Conservation (phyloP, 2,888 invertebrate genomes). For the Mantis religiosa region DNA sequence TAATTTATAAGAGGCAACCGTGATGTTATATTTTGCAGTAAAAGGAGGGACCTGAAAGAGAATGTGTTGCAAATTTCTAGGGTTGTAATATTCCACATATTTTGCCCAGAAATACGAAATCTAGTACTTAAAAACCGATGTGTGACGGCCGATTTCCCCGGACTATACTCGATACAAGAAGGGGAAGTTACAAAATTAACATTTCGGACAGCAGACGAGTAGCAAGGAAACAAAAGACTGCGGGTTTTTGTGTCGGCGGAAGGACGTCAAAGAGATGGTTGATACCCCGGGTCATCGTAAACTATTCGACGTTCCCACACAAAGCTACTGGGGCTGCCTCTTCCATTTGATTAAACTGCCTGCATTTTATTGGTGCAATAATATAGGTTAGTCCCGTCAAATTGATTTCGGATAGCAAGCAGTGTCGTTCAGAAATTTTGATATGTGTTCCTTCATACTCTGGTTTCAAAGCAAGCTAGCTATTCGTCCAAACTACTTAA, state of each 20-base stretch:
- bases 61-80: too few relatives aligned
- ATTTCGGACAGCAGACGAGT: not conserved
- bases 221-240: not conserved
- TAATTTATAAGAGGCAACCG: too few relatives aligned
- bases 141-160: not conserved
- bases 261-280: not conserved
- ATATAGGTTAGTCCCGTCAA: not conserved
- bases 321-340: not conserved
- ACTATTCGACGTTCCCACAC: not conserved
- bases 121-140: not conserved
- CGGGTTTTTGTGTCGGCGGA: not conserved
- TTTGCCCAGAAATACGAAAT: not conserved
- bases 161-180: not conserved
- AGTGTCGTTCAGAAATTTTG: too few relatives aligned
- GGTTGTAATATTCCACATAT: too few relatives aligned
- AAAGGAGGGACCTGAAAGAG: too few relatives aligned
- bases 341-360: not conserved
- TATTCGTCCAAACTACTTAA: too few relatives aligned
- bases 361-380: not conserved
- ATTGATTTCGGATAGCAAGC: not conserved
- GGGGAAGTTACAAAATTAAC: not conserved
- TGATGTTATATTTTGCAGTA: too few relatives aligned
- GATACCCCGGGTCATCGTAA: not conserved
- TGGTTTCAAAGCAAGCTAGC: too few relatives aligned
- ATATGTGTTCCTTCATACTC: too few relatives aligned